These are phyloP conservation scores for Sigmodon hispidus DNA, from an alignment of 2,113 vertebrate species.

Conservation along the genomic window DNA sequence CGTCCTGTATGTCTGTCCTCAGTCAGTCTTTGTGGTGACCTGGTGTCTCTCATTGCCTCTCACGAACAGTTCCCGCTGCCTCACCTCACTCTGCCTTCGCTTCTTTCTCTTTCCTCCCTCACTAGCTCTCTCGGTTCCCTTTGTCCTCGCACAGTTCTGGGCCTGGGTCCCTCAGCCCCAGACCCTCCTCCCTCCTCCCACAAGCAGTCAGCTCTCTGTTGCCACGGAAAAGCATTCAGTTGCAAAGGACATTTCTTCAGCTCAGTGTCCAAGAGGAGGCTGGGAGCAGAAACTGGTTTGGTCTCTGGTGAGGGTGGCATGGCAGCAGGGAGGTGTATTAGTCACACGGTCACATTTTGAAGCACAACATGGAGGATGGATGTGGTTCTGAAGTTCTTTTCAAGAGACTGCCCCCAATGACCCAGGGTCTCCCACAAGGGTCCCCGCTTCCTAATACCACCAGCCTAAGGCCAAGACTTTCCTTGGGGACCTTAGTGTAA, in stretches of 20 bases:
- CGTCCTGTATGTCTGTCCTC: too few relatives aligned
- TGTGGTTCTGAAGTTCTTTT: not conserved
- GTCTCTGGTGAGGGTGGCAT: not conserved
- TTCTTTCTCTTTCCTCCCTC: not conserved
- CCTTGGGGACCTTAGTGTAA: not conserved
- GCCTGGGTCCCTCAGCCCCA: not conserved
- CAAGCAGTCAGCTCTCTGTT: not conserved
- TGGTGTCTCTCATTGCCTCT: not conserved
- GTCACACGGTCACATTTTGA: not conserved
- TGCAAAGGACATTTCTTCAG: not conserved
- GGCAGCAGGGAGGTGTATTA: not conserved
- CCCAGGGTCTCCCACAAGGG: not conserved
- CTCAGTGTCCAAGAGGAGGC: not conserved
- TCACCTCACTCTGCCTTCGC: accelerated
- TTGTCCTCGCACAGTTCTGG: not conserved
- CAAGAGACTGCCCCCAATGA: not conserved
- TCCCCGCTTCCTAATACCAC: too few relatives aligned
- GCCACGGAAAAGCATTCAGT: not conserved
- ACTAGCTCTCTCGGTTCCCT: not conserved
- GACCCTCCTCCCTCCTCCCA: not conserved
- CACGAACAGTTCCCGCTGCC: not conserved
- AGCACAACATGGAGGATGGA: not conserved
- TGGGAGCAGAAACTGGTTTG: not conserved
- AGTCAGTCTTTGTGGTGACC: not conserved
- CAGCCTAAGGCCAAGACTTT: not conserved